A percentile compares a stretch with the other conserved stretches of the same genome.
phyloP scores from a whole-genome alignment of 2,888 invertebrate species.

The Melipona beecheii region DNA sequence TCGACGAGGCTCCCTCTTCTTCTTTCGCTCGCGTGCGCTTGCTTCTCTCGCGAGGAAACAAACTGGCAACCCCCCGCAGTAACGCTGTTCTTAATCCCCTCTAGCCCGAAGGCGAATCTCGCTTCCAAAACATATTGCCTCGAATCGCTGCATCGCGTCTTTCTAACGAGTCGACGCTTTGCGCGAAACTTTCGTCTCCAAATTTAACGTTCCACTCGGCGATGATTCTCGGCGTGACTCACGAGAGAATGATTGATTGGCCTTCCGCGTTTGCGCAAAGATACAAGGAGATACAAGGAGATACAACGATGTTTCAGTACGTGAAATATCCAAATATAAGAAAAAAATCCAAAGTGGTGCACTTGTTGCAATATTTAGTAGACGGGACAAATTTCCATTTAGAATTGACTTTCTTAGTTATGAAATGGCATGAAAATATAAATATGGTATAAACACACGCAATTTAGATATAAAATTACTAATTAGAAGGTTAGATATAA shows the following conservation, averaged over 20 bases:
- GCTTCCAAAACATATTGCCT: slow-evolving; percentile 41
- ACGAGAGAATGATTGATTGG: not conserved
- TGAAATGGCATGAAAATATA: too few species aligned
- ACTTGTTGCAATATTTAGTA: too few species aligned
- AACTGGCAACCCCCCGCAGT: slow-evolving; percentile 33
- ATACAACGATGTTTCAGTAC: too few species aligned
- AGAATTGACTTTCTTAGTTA: too few species aligned
- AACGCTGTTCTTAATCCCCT: slow-evolving; percentile 71
- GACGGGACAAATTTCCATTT: too few species aligned
- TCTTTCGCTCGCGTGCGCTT: slow-evolving; percentile 41
- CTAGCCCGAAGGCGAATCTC: slow-evolving; percentile 63
- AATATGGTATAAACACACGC: too few species aligned
- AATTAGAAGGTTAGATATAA: too few species aligned
- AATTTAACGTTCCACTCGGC: not conserved
- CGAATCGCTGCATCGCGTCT: slow-evolving; percentile 1
- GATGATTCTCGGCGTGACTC: slow-evolving; percentile 13
- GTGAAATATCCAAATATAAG: too few species aligned
- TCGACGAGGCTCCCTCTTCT: slow-evolving; percentile 48
- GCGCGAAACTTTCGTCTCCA: slow-evolving; percentile 3
- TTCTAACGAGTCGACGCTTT: slow-evolving; percentile 4
- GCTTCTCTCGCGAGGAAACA: slow-evolving; percentile 56
- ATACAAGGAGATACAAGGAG: not conserved
- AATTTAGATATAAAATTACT: too few species aligned
- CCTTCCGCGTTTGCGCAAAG: not conserved
- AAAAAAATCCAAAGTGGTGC: too few species aligned